Base-by-base conservation (phyloP, 1,140 invertebrate genomes). In the Zaprionus africanus region DNA sequence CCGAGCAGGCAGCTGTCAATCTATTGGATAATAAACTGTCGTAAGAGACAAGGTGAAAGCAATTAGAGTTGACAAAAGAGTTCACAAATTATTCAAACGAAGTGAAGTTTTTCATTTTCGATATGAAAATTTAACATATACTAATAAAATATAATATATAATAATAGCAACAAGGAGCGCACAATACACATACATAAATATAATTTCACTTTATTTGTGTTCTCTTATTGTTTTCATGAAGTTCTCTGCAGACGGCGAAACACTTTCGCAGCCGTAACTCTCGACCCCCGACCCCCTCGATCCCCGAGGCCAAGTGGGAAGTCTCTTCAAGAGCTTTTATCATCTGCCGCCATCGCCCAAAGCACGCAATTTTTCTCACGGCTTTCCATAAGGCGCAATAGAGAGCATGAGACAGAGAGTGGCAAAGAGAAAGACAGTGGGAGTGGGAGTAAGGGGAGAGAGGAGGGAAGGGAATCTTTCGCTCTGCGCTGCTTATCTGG, bases 401-500 rank as follows among this genome's bases (percentile, higher is more conserved):
- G 17, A 19, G 6, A 22, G 19, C 12, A 41, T 4, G 4, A 41
- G 38, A 41, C 13, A 12, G 46, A 49, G n/a, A 22, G 17, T 41
- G 38, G 15, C n/a, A 17, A 17, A 51, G 46, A 22, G 46, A 13
- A 22, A 22, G 46, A 22, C 13, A n/a, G 57, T 13, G 41, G 9
- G 22, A 17, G 36, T 12, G 38, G 24, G 59, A 28, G 41, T 11
- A 9, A 28, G 19, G 6, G 15, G 31, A n/a, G n/a, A 43, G 41
- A 12, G 22, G 36, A 13, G 15, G 22, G 13, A 13, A 43, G 41
- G n/a, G n/a, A 36, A 61, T 53, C n/a, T 34, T 38, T 60, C 36
- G 56, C 28, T 66, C 34, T 28, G 22, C 24, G 24, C 24, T 63
- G 66, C 72, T 70, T 75, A 75, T 75, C 68, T 46, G 24, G 19